Percentiles rank a stretch among this genome's conserved stretches.
Conservation (phyloP, 2,797 vertebrate species). For the Cygnus olor region DNA sequence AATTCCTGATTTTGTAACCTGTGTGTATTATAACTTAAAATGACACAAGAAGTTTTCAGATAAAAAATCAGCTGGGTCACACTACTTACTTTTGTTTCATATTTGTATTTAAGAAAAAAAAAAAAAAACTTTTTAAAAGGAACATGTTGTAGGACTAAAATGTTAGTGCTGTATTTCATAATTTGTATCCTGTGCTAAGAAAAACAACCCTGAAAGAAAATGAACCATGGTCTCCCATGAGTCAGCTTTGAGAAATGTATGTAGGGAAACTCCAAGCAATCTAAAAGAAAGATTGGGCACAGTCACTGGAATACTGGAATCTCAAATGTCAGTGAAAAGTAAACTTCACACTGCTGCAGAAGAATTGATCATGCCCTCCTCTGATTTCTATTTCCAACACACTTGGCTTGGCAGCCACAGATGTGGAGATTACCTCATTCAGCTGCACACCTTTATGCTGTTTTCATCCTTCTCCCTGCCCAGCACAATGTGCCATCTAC, state of each 20-base stretch:
- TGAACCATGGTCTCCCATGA: neutral
- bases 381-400: neutral
- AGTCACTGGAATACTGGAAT: neutral
- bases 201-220: neutral
- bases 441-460: neutral
- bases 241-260: accelerated
- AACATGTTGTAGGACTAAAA: neutral
- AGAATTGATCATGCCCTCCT: neutral
- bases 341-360: neutral
- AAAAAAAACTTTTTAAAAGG: neutral
- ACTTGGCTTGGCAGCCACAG: neutral
- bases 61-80: neutral
- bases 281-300: neutral
- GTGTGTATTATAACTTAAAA: neutral
- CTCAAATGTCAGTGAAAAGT: neutral
- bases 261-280: neutral
- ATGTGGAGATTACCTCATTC: neutral
- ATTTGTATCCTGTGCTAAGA: neutral
- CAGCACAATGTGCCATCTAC: neutral
- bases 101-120: neutral
- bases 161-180: neutral
- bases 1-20: neutral
- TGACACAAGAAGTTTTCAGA: neutral
- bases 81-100: neutral
- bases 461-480: neutral